Percentiles rank a stretch among this genome's conserved stretches.
These are phyloP conservation scores for Spatulosminthurus flaviceps DNA, from an alignment of 2,888 invertebrate species.

Conservation along the genomic window DNA sequence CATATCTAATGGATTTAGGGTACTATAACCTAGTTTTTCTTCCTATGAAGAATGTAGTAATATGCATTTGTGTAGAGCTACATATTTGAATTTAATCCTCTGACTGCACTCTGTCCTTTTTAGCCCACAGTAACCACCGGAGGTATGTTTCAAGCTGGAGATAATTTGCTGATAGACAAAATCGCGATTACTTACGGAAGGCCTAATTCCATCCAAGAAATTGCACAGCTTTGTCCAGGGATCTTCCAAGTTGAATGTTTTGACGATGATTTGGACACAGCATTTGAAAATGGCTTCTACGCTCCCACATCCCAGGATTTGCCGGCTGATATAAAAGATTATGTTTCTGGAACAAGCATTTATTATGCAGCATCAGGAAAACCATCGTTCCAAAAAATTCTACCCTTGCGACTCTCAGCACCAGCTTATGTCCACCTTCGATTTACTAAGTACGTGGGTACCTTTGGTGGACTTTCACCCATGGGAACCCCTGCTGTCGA, in stretches of 20 bases:
- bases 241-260: neutral
- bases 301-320: neutral
- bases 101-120: neutral
- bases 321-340: neutral
- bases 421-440: neutral
- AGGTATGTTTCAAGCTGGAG: neutral
- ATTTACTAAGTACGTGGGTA: neutral
- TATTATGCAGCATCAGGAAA: neutral
- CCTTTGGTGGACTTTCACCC: slow-evolving; percentile 2
- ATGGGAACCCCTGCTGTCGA: slow-evolving; percentile 4
- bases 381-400: neutral
- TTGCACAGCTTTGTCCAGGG: neutral
- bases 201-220: neutral
- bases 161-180: neutral
- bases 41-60: too few species aligned
- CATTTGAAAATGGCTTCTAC: slow-evolving; percentile 6
- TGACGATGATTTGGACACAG: neutral
- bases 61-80: too few species aligned
- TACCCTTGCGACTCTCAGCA: neutral
- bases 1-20: neutral
- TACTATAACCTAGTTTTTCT: neutral
- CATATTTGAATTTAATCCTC: too few species aligned
- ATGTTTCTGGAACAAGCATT: neutral
- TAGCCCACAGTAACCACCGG: neutral
- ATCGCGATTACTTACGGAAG: neutral